These are phyloP conservation scores for Sesamia inferens DNA, from an alignment of 2,888 invertebrate species.

Conservation along the genomic window DNA sequence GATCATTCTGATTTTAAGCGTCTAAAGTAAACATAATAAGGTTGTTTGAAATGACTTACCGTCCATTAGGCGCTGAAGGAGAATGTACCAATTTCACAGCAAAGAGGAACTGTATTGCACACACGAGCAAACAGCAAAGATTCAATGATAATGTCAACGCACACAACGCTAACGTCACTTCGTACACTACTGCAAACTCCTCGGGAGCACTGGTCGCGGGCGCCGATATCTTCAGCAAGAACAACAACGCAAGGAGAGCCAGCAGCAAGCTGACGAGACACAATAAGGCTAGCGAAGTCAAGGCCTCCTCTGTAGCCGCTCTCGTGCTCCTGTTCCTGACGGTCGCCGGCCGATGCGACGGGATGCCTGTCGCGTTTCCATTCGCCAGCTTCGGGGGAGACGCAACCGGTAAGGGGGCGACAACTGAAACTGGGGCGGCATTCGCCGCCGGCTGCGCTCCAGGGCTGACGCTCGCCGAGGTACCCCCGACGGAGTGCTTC, in stretches of 20 bases:
- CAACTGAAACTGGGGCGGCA: constrained; percentile 73
- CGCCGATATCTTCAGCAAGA: constrained; percentile 95
- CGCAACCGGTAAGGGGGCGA: constrained; percentile 77
- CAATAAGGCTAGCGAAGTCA: constrained; percentile 95
- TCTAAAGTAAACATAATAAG: constrained; percentile 22
- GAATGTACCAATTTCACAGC: constrained; percentile 97
- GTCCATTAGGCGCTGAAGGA: constrained; percentile 94
- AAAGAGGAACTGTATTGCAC: constrained; percentile 98
- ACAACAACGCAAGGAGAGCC: constrained; percentile 95
- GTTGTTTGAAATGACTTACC: constrained; percentile 77
- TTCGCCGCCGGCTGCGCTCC: constrained; percentile 80
- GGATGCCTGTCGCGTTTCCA: constrained; percentile 90
- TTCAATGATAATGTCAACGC: constrained; percentile 96
- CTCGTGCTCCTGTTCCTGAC: constrained; percentile 80
- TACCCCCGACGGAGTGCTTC: constrained; percentile 91
- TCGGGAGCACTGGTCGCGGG: constrained; percentile 91
- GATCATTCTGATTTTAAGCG: constrained; percentile 27
- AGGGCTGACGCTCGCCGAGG: constrained; percentile 90
- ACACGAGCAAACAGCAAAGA: constrained; percentile 97
- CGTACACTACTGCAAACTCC: constrained; percentile 96
- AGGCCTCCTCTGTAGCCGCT: constrained; percentile 91
- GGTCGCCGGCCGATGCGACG: constrained; percentile 74
- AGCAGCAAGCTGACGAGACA: constrained; percentile 96
- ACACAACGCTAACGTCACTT: constrained; percentile 97
- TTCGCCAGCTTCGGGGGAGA: constrained; percentile 87